A percentile compares a stretch with the other conserved stretches of the same genome.
Conservation (phyloP, 2,888 invertebrate genomes). For the Philonicus albiceps region DNA sequence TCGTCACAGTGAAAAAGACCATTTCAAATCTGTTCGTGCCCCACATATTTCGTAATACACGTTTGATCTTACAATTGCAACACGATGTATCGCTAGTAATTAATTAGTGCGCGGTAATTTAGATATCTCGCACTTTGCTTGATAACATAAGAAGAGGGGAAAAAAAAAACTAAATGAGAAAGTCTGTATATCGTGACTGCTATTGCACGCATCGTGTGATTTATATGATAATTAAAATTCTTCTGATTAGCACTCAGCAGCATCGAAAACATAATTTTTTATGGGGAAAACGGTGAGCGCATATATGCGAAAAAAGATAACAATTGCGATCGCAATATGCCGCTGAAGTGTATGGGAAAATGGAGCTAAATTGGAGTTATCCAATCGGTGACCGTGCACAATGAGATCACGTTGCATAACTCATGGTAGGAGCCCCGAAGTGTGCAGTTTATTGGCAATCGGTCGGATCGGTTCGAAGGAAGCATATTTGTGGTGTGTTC, state of each 20-base stretch:
- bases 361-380: slow-evolving; percentile 31
- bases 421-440: not conserved
- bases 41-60: not conserved
- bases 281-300: not conserved
- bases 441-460: not conserved
- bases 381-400: slow-evolving; percentile 30
- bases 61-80: not conserved
- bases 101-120: not conserved
- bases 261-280: slow-evolving; percentile 18
- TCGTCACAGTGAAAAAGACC: not conserved
- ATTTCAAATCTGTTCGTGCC: not conserved
- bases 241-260: not conserved
- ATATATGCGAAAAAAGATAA: not conserved
- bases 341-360: slow-evolving; percentile 21
- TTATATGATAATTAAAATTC: slow-evolving; percentile 22
- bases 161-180: not conserved
- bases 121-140: not conserved
- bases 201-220: slow-evolving; percentile 4
- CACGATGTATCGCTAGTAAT: not conserved
- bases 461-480: not conserved
- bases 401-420: slow-evolving; percentile 26
- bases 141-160: not conserved
- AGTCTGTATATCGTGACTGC: slow-evolving; percentile 21
- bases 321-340: not conserved
- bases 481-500: not conserved